These are phyloP conservation scores for Caranx ignobilis DNA, from an alignment of 2,113 vertebrate species.

Conservation along the genomic window DNA sequence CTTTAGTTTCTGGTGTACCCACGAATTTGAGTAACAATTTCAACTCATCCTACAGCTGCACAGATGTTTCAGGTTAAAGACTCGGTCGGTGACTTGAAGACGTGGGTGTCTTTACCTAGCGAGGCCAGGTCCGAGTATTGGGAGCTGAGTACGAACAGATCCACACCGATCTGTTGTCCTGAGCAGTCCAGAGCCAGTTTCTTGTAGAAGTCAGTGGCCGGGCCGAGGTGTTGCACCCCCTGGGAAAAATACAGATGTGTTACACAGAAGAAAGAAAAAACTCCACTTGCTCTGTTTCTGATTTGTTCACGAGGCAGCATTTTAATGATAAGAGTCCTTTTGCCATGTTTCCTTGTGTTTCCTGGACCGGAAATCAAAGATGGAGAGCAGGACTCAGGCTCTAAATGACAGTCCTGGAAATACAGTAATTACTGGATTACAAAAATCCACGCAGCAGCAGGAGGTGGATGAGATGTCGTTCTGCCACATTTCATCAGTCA, in stretches of 20 bases:
- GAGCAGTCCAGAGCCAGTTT: conserved; percentile 98
- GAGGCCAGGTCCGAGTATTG: conserved; percentile 96
- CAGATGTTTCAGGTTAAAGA: too few relatives aligned
- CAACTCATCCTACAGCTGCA: neutral
- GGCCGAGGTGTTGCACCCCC: conserved; percentile 96
- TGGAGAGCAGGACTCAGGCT: neutral
- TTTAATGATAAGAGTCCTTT: too few relatives aligned
- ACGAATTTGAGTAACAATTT: too few relatives aligned
- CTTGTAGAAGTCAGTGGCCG: conserved; percentile 99
- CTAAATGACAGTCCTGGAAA: neutral
- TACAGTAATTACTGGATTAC: neutral
- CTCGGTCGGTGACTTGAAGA: neutral
- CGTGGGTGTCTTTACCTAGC: conserved; percentile 84
- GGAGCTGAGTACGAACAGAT: conserved; percentile 96
- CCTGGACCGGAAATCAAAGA: too few relatives aligned
- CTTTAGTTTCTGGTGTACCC: too few relatives aligned
- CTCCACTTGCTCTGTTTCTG: neutral
- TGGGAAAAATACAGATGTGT: conserved; percentile 57
- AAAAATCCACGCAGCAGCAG: neutral
- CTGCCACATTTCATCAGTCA: neutral
- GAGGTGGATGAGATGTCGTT: neutral
- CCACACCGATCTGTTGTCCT: conserved; percentile 96
- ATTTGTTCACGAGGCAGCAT: neutral
- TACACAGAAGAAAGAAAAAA: conserved; percentile 2
- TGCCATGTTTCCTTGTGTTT: too few relatives aligned